Evolutionary conservation across 2,797 vertebrate species (phyloP), one percentile per base, ranked within the genome.

Genomic region (Vireo griseus): DNA sequence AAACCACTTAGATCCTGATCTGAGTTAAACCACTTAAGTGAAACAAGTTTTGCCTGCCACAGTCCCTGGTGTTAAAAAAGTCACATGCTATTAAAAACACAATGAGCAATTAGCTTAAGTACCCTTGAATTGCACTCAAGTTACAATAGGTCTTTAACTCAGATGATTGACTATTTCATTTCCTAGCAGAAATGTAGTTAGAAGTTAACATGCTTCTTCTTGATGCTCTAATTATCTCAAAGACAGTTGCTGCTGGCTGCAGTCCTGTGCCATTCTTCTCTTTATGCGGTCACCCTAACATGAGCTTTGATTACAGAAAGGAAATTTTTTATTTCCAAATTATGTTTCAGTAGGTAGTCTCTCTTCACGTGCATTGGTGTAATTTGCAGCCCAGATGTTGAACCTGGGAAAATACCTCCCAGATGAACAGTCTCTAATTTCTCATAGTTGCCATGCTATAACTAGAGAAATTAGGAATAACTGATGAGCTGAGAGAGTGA

Each of bases 21-120:
- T 66, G 52, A 86, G 52, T 55, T 86, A 74, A 95, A 86, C 47
- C 21, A 50, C 4, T 1, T 61, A 57, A 69, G 16, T 54, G 5
- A 26, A 90, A 57, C 52, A 50, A 79, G 65, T 61, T 83, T 85
- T 80, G 40, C 21, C 37, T 80, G 75, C 31, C 21, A 29, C 9
- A 24, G 35, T 79, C 71, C 21, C 42, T 75, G 61, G n/a, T 47
- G 24, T 40, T 72, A 63, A 92, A 94, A 59, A 65, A 84, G 54
- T 69, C 11, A 1, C 37, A 59, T 16, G 11, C 57, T 71, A 86
- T 71, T 86, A 77, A 85, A 95, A 93, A 89, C 54, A 5, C 79
- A 83, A 72, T 74, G 67, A 95, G 31, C 57, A 93, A 93, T 90
- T 93, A 95, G 26, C 52, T 90, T 71, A 77, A 83, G 61, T 80